Base-by-base conservation (phyloP, 2,113 vertebrate species). In the Eurypyga helias region DNA sequence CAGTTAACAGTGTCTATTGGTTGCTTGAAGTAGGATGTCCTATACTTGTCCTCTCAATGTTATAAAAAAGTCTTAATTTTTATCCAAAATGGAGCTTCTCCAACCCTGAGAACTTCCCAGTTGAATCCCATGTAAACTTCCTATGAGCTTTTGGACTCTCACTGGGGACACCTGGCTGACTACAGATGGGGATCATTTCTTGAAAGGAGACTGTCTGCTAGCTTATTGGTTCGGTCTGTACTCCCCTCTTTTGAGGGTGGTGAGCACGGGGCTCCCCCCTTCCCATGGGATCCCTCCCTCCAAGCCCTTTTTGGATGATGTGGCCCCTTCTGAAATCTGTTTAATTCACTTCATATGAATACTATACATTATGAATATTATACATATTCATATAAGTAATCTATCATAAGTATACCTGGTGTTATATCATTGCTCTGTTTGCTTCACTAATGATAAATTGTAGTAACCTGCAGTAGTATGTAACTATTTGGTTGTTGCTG, bases 351-450 rank as follows among this genome's bases (percentile, higher is more conserved):
- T 76, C 8, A 2, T 62, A 41, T 9, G 0, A 0, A n/a, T 65
- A n/a, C n/a, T 45, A 18, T 31, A 29, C 55, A 33, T 29, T 62
- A 41, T 9, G 0, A 0, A n/a, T 65, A n/a, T 36, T 45, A 18
- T 31, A 29, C 55, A 33, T 29, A 49, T 36, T 88, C 14, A 24
- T 46, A 5, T 3, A 73, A 75, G 13, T 54, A 73, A 75, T 17
- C 25, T 33, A 3, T 48, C 3, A 0, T 45, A 45, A 45, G 45
- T 14, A 45, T 58, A 62, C 48, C 26, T 66, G 10, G 23, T 51
- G 11, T 71, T 89, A 38, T 7, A 33, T 21, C 57, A 33, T 51
- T 48, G 14, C 19, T 38, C 3, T 19, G 3, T 52, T 75, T 89
- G 6, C 29, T 61, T 49, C 51, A 29, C 13, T 43, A 65, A 33